Conservation (phyloP, 2,113 vertebrate species). For the Oreochromis aureus region DNA sequence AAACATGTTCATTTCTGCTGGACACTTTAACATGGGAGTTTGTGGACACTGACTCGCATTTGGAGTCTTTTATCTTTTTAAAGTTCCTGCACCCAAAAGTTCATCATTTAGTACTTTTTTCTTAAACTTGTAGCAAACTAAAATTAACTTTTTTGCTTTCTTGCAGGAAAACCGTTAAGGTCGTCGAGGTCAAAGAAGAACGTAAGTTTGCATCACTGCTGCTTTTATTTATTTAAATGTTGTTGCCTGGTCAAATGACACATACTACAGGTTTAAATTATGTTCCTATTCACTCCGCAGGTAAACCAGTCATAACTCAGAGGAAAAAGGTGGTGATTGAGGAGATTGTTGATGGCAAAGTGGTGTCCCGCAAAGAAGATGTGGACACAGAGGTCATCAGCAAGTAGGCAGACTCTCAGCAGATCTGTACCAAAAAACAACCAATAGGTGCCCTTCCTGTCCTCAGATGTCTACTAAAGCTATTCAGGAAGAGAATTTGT, state of each 20-base stretch:
- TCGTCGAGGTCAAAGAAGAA: background rate
- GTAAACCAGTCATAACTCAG: slow-evolving; percentile 64
- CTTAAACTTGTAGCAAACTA: background rate
- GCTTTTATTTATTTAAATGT: background rate
- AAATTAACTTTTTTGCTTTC: background rate
- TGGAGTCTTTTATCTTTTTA: background rate
- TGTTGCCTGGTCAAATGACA: background rate
- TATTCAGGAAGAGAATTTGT: background rate
- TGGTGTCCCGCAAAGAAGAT: slow-evolving; percentile 68
- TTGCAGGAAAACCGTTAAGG: background rate
- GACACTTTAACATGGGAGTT: background rate
- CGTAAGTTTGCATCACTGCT: slow-evolving; percentile 39
- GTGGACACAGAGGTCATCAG: slow-evolving; percentile 12
- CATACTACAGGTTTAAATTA: background rate
- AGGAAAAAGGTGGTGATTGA: slow-evolving; percentile 74
- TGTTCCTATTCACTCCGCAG: background rate
- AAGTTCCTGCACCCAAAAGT: accelerated
- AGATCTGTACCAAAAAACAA: background rate
- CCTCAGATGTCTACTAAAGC: background rate
- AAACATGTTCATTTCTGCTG: background rate
- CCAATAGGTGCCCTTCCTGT: background rate
- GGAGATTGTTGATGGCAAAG: slow-evolving; percentile 76
- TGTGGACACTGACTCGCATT: background rate
- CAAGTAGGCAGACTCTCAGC: background rate
- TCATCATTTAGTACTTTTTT: background rate